Evolutionary conservation across 2,888 invertebrate species (phyloP), one percentile per base, ranked within the genome.

Genomic region (Hydraecia micacea): DNA sequence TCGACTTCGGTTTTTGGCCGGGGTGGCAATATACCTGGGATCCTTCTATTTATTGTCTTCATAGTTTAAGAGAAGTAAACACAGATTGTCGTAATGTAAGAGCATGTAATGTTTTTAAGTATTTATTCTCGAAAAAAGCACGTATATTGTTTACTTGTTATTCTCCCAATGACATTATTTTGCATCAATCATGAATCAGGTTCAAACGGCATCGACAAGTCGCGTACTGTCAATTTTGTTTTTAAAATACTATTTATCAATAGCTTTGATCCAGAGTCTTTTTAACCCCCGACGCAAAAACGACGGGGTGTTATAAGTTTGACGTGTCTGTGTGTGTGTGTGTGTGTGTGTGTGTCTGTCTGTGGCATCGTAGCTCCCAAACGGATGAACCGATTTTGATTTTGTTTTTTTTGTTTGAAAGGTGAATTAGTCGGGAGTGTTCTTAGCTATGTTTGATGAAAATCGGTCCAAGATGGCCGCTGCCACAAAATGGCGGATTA

Each of bases 1-100:
- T 97, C 97, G 62, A 95, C 92, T 92, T 97, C 97, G 75, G 91
- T 95, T 91, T 94, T 97, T 1, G 96, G 93, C 11, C 93, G 93
- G 25, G 96, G 92, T 58, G 94, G 94, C 81, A 97, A 79, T 70
- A 95, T 89, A 28, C 97, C 97, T 36, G 97, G 97, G 76, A 97
- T 95, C 92, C 92, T 97, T 80, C 93, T 94, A 83, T 92, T 94
- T 79, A 93, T 91, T 87, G 93, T 93, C 84, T 94, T 94, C 95
- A 96, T 95, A 60, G 72, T 89, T 86, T 60, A 80, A 1, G 13
- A 55, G 18, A 8, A 46, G 13, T 69, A 18, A 73, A 63, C 32
- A 68, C 49, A 66, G 21, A 39, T 52, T 63, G 6, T 55, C 74
- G 72, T 85, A 65, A 2, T 66, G 28, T 15, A 3, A 46, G 11